Conservation (phyloP, 2,113 vertebrate genomes). For the Stictonetta naevosa region DNA sequence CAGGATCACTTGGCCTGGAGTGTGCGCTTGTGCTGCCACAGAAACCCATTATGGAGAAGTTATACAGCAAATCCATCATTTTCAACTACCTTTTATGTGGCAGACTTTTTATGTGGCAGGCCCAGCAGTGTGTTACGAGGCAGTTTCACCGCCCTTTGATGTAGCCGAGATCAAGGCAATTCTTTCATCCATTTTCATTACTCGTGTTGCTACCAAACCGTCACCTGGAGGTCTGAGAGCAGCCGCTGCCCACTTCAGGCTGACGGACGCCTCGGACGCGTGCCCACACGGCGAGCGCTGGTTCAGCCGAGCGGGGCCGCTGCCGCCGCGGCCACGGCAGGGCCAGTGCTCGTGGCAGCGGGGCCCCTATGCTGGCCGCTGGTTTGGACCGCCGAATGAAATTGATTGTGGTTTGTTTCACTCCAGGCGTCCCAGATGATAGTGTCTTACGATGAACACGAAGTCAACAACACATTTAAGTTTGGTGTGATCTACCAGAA, state of each 20-base stretch:
- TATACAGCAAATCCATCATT: not conserved
- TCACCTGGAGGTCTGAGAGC: not conserved
- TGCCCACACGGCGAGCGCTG: rapidly evolving
- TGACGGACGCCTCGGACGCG: not conserved
- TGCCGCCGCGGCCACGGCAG: not conserved
- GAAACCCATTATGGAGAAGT: not conserved
- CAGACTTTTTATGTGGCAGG: not conserved
- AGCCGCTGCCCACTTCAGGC: rapidly evolving
- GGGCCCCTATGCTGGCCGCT: not conserved
- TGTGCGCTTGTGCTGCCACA: not conserved
- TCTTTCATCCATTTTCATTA: not conserved
- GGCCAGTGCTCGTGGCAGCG: rapidly evolving
- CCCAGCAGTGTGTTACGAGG: not conserved
- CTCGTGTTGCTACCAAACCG: not conserved
- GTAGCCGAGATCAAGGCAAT: not conserved
- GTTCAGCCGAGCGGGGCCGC: not conserved
- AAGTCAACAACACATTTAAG: conserved; percentile 95
- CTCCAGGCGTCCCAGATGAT: conserved; percentile 93
- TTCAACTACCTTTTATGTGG: not conserved
- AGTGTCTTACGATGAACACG: conserved; percentile 92
- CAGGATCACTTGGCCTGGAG: rapidly evolving
- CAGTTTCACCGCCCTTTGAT: not conserved
- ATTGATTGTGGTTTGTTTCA: not conserved
- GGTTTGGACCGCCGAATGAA: not conserved
- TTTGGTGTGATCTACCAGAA: conserved; percentile 94